Base-by-base conservation (phyloP, 1,140 invertebrate genomes). In the Monomorium pharaonis region DNA sequence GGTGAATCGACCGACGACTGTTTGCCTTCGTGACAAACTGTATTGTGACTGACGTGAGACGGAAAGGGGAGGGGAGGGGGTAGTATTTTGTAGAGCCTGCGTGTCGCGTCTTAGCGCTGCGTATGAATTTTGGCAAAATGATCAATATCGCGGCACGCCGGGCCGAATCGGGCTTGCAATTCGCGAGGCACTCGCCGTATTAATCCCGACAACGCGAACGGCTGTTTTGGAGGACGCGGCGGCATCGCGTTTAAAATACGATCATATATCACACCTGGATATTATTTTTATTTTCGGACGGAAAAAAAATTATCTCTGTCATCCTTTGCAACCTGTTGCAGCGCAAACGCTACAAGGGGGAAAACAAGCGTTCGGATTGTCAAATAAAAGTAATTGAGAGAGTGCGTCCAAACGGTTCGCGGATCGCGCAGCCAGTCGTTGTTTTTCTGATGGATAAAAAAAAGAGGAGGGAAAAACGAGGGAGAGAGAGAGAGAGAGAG, bases 301-400 rank as follows among this genome's bases (percentile, higher is more conserved):
- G 63, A 67, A 67, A 85, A 60, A 85, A 80, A 81, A 81, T 85
- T 78, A 80, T 85, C 75, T 69, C 77, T 81, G 63, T 67, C 51
- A 85, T 58, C 84, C 49, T 84, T 78, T 83, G 76, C 85, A 75
- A 86, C 85, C 85, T 86, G 89, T 86, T 70, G 87, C 84, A 88
- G 88, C 88, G 88, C 89, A 91, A 90, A 87, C 78, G 87, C 87
- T 86, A 86, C 88, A 86, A 91, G 85, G 86, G 87, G 90, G 91
- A 86, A 86, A 90, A 87, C 83, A 86, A 72, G 86, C 65, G 74
- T 84, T 60, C 56, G 85, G 72, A 85, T 85, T 78, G 84, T 85
- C 84, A 85, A 85, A 80, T 85, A 85, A 85, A 85, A 65, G 62
- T 80, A 85, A 77, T 77, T 80, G 84, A 67, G 84, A 85, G 62